Evolutionary conservation across 2,888 invertebrate species (phyloP).

Genomic region (Apotomis turbidana): DNA sequence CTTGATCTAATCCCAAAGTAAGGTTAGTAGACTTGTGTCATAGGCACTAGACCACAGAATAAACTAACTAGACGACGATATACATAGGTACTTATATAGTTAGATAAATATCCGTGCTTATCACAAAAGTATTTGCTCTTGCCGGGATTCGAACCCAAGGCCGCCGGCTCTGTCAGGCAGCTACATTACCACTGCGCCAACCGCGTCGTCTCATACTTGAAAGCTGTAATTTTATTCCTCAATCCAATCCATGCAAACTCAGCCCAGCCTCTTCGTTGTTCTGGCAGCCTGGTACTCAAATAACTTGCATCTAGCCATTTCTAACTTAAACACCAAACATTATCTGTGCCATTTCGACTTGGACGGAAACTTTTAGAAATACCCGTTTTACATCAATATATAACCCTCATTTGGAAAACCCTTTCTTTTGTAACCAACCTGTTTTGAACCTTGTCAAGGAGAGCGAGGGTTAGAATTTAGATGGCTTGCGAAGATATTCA

Average conservation of each 20-base stretch:
- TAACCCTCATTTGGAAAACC: slow-evolving; percentile 25
- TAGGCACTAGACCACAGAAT: no score
- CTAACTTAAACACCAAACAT: slow-evolving; percentile 1
- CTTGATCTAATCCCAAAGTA: no score
- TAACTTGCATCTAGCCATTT: background rate
- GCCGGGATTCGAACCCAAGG: no score
- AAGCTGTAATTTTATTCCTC: background rate
- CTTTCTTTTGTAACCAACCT: background rate
- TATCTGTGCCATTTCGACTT: slow-evolving; percentile 18
- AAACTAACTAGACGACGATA: no score
- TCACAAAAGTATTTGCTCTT: no score
- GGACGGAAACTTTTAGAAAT: slow-evolving; percentile 14
- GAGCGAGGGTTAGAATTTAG: background rate
- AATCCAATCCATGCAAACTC: background rate
- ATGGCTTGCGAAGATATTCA: background rate
- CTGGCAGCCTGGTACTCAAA: background rate
- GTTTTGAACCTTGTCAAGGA: background rate
- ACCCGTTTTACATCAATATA: slow-evolving; percentile 38
- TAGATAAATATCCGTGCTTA: no score
- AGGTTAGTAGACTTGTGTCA: no score
- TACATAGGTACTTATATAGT: no score
- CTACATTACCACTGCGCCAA: no score
- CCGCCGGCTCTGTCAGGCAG: no score
- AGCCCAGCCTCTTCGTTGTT: background rate
- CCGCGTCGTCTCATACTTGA: no score